A percentile compares a stretch with the other conserved stretches of the same genome.
Conservation (phyloP, 1,140 invertebrate species). For the Alviniconcha marisindica region DNA sequence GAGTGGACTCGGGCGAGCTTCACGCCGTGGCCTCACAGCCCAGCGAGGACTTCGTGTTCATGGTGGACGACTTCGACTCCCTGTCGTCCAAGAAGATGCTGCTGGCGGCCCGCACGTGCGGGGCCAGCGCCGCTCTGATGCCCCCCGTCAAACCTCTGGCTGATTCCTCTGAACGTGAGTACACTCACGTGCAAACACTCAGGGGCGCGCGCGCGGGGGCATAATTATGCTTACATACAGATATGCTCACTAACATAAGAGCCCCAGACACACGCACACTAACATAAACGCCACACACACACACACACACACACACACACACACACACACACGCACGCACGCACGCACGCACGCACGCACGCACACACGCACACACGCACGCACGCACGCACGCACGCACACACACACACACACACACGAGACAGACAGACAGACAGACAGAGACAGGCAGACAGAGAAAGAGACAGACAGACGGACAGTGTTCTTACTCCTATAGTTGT, state of each 20-base stretch:
- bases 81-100: slow-evolving; percentile 52
- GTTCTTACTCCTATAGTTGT: too few relatives aligned
- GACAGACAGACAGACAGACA: too few relatives aligned
- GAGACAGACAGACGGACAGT: too few relatives aligned
- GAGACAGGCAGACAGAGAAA: too few relatives aligned
- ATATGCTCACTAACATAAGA: too few relatives aligned
- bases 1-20: slow-evolving; percentile 58
- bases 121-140: background rate
- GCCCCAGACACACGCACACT: too few relatives aligned
- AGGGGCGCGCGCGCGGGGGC: too few relatives aligned
- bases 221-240: too few relatives aligned
- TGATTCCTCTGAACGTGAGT: too few relatives aligned
- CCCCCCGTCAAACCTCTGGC: slow-evolving; percentile 1
- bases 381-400: background rate
- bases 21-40: slow-evolving; percentile 59
- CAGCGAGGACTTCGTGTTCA: slow-evolving; percentile 58
- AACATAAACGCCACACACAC: background rate
- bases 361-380: slow-evolving; percentile 9
- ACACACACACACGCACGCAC: background rate
- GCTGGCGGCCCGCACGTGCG: slow-evolving; percentile 44
- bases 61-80: slow-evolving; percentile 55
- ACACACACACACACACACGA: background rate
- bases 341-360: slow-evolving; percentile 15
- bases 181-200: too few relatives aligned
- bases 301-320: background rate